Base-by-base conservation (phyloP, 2,797 vertebrate genomes). In the Chelon auratus region DNA sequence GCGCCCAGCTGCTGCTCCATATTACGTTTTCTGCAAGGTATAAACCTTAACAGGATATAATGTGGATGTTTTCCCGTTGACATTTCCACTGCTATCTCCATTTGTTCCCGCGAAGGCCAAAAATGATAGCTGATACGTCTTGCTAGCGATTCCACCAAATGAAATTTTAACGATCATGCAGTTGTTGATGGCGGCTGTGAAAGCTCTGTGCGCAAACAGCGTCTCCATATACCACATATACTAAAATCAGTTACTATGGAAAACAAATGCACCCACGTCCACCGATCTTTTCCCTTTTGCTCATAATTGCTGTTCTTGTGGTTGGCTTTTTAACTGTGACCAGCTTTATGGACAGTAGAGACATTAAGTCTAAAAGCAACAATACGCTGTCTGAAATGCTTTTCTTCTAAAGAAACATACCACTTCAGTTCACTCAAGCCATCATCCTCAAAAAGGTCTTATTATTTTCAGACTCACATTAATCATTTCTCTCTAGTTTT, bases 401-500 rank as follows among this genome's bases (percentile, higher is more conserved):
- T 50, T 58, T 61, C 26, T 50, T 12, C 42, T 14, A 14, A 75
- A 62, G 72, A 57, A 65, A 47, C 2, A 39, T 7, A 20, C 2
- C 5, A 11, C 24, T 63, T 68, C 15, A 48, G 4, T 58, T 36
- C n/a, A 63, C 51, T 72, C 59, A 42, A 74, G 61, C 40, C 5
- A 5, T 47, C 60, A 17, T 56, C 18, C 58, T 47, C n/a, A 59
- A 52, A 47, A 62, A 51, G 0, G 1, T 15, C 26, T 42, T 43
- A 45, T 60, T 45, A 8, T 8, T 59, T 50, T 74, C 42, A 68
- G 5, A 43, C 62, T 52, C 36, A 59, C 52, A 45, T 83, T 45
- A 65, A 75, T 84, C 17, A 77, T 82, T 74, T 69, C 67, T 10
- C 8, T 66, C 3, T n/a, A 17, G 11, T 78, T 77, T 53, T 72